A percentile compares a stretch with the other conserved stretches of the same genome.
Conservation (phyloP, 2,797 vertebrate genomes). For the Rhynchonycteris naso region DNA sequence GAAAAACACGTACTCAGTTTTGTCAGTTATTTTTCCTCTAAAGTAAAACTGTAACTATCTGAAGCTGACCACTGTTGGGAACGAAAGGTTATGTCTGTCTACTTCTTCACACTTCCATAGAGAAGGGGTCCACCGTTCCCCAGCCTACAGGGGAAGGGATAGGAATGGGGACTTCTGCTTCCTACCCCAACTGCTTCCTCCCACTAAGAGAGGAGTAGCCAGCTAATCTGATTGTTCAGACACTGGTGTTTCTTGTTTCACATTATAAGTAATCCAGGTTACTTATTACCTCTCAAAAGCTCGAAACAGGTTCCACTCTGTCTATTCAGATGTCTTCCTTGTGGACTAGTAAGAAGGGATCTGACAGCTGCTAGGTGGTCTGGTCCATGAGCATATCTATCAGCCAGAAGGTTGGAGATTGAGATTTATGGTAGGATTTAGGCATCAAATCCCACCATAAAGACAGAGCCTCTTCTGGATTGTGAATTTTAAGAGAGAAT, state of each 20-base stretch:
- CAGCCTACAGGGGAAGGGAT: neutral
- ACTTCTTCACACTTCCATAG: neutral
- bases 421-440: neutral
- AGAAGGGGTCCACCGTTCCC: neutral
- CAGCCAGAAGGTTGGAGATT: neutral
- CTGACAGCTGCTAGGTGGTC: neutral
- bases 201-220: neutral
- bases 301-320: neutral
- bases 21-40: slow-evolving; percentile 2
- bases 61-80: neutral
- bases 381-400: neutral
- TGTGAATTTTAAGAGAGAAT: neutral
- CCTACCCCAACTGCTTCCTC: too few species aligned
- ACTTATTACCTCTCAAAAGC: neutral
- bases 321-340: neutral
- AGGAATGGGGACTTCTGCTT: neutral
- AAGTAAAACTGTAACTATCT: slow-evolving; percentile 28
- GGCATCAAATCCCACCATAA: neutral
- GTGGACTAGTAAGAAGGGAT: neutral
- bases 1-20: slow-evolving; percentile 8
- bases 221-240: neutral
- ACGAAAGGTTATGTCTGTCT: neutral
- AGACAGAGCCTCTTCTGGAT: neutral
- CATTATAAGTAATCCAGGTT: neutral
- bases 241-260: neutral